Evolutionary conservation across 2,113 vertebrate genomes (phyloP), one percentile per base, ranked within the genome.

Genomic region (Alethe castanea): DNA sequence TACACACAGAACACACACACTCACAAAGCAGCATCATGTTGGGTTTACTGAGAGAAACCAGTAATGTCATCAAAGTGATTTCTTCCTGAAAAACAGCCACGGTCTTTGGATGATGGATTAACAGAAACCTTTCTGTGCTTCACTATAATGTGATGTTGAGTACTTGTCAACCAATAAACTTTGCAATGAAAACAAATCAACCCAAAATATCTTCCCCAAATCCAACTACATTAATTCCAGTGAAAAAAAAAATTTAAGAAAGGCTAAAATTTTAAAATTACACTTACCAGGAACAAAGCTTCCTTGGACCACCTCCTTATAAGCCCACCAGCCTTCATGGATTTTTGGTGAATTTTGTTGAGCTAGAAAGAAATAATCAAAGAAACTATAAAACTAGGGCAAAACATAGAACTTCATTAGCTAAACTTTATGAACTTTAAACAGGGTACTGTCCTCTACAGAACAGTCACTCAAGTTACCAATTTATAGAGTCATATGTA

Each of bases 271-370:
- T 69, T 86, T 66, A 2, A 82, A 85, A 70, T 47, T 50, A 19
- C 19, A 47, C 96, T 98, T 98, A 99, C 99, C 99, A 98, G 99
- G 99, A 98, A 99, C 99, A 97, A 99, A 99, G 98, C 99, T 99
- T 93, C 99, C 99, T 96, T 99, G 99, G 95, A 99, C 99, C 97
- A 99, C 99, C 95, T 99, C 99, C 96, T 99, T 99, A 96, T 99
- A 99, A 8, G 99, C 99, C 99, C 99, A 99, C 99, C 99, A 99
- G 98, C 99, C 99, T 97, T 99, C 99, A 96, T 99, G 99, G 98
- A 99, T 99, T 98, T 99, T 99, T 94, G 99, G 99, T 94, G 98
- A 98, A 98, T 98, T 99, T 92, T 99, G 99, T 97, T 99, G 99
- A 97, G 99, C 99, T 99, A 97, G 88, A 97, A 94, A 88, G 90